Evolutionary conservation across 1,140 invertebrate species (phyloP), one percentile per base, ranked within the genome.

Genomic region (Tetragonula clypearis): DNA sequence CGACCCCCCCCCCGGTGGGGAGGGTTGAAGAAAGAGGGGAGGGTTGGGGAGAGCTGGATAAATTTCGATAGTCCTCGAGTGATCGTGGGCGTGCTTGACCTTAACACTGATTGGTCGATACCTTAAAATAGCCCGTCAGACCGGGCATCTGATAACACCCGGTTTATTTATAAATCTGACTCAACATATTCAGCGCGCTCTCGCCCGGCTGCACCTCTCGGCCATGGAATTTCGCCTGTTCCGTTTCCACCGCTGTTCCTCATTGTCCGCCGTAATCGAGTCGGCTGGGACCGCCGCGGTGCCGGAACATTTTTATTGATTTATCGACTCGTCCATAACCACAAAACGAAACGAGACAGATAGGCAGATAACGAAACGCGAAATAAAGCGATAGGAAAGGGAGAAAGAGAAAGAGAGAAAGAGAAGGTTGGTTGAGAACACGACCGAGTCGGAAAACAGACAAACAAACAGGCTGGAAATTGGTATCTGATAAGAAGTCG

Each of bases 31-130:
- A 5, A 4, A 3, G 35, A 5, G 35, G 4, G 2, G 35, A 4
- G 4, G 41, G 41, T 41, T 4, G 5, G 35, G 35, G 35, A 5
- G 0, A 41, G 35, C 41, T 77, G 87, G 87, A 92, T 89, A 89
- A 91, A 91, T 82, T 88, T 92, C 81, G 87, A 84, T 85, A 91
- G 87, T 85, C 82, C 86, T 88, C 84, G 81, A 86, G 62, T 87
- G 86, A 90, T 90, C 87, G 85, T 87, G 79, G 90, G 91, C 90
- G 91, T 90, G 91, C 82, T 89, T 93, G 93, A 94, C 93, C 93
- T 94, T 94, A 94, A 88, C 93, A 92, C 86, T 90, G 91, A 94
- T 94, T 93, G 91, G 91, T 93, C 92, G 93, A 95, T 94, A 93
- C 78, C 92, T 92, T 88, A 93, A 94, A 94, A 94, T 94, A 94